Evolutionary conservation across 2,888 invertebrate genomes (phyloP).

Genomic region (Altica lythri): DNA sequence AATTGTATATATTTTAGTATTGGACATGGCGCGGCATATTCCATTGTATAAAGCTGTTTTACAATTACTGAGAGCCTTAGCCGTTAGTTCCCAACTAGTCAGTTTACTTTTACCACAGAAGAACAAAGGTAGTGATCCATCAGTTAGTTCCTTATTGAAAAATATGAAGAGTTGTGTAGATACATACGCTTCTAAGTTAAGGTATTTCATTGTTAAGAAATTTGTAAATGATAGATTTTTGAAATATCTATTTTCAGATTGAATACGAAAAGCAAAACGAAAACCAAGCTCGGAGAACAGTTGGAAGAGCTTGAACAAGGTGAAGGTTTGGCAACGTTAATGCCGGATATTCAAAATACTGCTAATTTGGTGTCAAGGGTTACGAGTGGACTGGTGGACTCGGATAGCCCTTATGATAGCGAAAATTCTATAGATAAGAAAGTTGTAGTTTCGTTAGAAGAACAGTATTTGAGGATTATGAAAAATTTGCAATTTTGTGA

Average conservation of each 20-base stretch:
- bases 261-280: slow-evolving; percentile 47
- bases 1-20: slow-evolving; percentile 63
- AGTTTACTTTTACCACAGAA: slow-evolving; percentile 67
- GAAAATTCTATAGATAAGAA: slow-evolving; percentile 58
- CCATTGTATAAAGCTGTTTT: slow-evolving; percentile 88
- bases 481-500: slow-evolving; percentile 86
- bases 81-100: slow-evolving; percentile 64
- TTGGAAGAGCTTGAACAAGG: slow-evolving; percentile 79
- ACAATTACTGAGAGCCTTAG: slow-evolving; percentile 78
- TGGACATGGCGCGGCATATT: slow-evolving; percentile 97
- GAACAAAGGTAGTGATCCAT: slow-evolving; percentile 57
- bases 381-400: slow-evolving; percentile 54
- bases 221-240: slow-evolving; percentile 2
- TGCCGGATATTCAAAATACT: slow-evolving; percentile 88
- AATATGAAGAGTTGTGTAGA: slow-evolving; percentile 92
- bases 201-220: slow-evolving; percentile 57
- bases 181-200: slow-evolving; percentile 85
- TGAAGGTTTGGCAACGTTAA: slow-evolving; percentile 85
- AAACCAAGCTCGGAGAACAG: slow-evolving; percentile 49
- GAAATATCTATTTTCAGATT: slow-evolving; percentile 39
- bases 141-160: slow-evolving; percentile 76
- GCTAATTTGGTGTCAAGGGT: slow-evolving; percentile 60
- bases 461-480: slow-evolving; percentile 86
- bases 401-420: slow-evolving; percentile 51
- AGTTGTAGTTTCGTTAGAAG: slow-evolving; percentile 66